Evolutionary conservation across 2,888 invertebrate species (phyloP).

Genomic region (Stenichneumon culpator): DNA sequence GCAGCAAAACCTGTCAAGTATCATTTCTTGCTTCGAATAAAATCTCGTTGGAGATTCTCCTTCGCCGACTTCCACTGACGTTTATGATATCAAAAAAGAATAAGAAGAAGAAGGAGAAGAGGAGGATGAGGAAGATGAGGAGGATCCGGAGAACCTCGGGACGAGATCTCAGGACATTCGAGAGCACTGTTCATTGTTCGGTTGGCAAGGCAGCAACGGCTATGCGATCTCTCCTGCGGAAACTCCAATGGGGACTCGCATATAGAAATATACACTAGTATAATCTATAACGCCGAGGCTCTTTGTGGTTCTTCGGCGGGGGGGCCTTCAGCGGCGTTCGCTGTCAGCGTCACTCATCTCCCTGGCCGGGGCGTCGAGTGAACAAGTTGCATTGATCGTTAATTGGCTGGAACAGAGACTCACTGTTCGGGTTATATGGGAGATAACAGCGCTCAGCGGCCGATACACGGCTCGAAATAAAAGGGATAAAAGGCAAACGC

Average conservation of each 20-base stretch:
- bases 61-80: constrained; percentile 28
- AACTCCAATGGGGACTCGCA: background rate
- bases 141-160: background rate
- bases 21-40: constrained; percentile 36
- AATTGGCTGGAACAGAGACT: constrained; percentile 67
- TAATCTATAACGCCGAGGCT: constrained; percentile 50
- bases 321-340: constrained; percentile 27
- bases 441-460: constrained; percentile 53
- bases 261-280: constrained; percentile 31
- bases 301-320: constrained; percentile 51
- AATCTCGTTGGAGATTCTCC: constrained; percentile 43
- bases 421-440: constrained; percentile 42
- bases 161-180: constrained; percentile 53
- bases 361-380: constrained; percentile 54
- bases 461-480: constrained; percentile 39
- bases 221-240: background rate
- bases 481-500: constrained; percentile 42
- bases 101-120: background rate
- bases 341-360: constrained; percentile 64
- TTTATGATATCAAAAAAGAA: constrained; percentile 51
- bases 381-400: constrained; percentile 68
- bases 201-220: background rate
- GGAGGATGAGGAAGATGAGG: background rate
- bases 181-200: constrained; percentile 55
- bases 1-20: constrained; percentile 51